Base-by-base conservation (phyloP, 1,140 invertebrate species). In the Drosophila orosa region DNA sequence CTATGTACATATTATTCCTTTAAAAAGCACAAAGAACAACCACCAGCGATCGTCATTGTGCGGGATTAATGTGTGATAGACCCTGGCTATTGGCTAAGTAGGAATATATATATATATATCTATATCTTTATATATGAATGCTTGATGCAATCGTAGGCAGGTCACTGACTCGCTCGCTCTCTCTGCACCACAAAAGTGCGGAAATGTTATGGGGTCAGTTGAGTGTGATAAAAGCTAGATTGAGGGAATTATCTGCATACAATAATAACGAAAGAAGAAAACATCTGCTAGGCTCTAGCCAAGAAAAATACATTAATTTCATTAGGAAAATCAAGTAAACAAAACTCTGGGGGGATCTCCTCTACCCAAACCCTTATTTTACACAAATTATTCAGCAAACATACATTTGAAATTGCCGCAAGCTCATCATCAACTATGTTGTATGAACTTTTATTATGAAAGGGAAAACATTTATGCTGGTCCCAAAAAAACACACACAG, bases 101-200 rank as follows among this genome's bases (percentile, higher is more conserved):
- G 50, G 50, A 54, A 24, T 35, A 52, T 29, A 45, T 27, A 31
- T 50, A 31, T 13, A 13, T 19, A 35, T 24, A 8, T 35, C 31
- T 35, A 40, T 27, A 55, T 37, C 1, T 17, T 27, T 56, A 19
- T 40, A 35, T 15, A 42, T 31, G 13, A 22, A 33, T 22, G 19
- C 40, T 45, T 61, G 40, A 44, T 65, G 62, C 62, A 65, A 66
- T 67, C 63, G 42, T 24, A 1, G 9, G 12, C 25, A 25, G 61
- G 35, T 66, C 65, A 44, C 29, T 67, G 65, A 68, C 65, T 63
- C 6, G 8, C 33, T n/a, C n/a, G 66, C 65, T 45, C 24, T 4
- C 22, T 29, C 1, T 10, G 17, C 7, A 22, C 22, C 37, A 44
- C 22, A 56, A 44, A 63, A 63, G 50, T 44, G 45, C 45, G 65